A percentile compares a stretch with the other conserved stretches of the same genome.
These are phyloP conservation scores for Oxytorus armatus DNA, from an alignment of 2,888 invertebrate species.

Conservation along the genomic window DNA sequence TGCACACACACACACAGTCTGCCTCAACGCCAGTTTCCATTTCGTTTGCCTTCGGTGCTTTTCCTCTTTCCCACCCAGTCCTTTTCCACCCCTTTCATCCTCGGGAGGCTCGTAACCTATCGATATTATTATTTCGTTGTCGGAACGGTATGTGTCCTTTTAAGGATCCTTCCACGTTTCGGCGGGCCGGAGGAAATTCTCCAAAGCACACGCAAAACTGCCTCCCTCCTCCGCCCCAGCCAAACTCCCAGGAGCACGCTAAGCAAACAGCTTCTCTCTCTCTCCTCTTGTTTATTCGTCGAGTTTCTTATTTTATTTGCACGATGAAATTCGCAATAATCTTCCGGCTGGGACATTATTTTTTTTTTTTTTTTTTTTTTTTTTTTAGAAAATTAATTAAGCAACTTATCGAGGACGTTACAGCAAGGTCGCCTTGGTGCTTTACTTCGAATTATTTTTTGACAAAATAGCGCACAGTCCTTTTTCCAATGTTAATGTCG, in stretches of 20 bases:
- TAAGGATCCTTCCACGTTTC: constrained; percentile 50
- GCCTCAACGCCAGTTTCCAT: constrained; percentile 74
- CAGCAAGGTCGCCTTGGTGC: too few species aligned
- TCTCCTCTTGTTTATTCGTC: constrained; percentile 9
- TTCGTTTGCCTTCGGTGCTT: constrained; percentile 67
- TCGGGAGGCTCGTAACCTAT: constrained; percentile 75
- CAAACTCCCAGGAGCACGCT: constrained; percentile 40
- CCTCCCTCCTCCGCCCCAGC: too few species aligned
- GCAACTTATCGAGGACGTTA: neutral
- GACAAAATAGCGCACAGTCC: too few species aligned
- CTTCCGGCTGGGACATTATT: too few species aligned
- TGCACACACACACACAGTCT: constrained; percentile 30
- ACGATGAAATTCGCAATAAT: constrained; percentile 6
- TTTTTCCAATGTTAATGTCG: too few species aligned
- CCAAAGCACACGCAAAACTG: constrained; percentile 37
- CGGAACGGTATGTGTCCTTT: constrained; percentile 63
- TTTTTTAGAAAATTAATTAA: neutral
- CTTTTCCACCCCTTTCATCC: constrained; percentile 22
- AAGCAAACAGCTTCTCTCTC: constrained; percentile 3
- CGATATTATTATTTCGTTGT: constrained; percentile 77
- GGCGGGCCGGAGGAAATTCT: constrained; percentile 59
- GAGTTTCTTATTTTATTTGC: constrained; percentile 13
- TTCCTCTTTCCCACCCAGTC: neutral
- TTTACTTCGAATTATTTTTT: too few species aligned
- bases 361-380: neutral